A percentile compares a stretch with the other conserved stretches of the same genome.
phyloP scores from a whole-genome alignment of 2,888 invertebrate genomes.

The Nysson spinosus region DNA sequence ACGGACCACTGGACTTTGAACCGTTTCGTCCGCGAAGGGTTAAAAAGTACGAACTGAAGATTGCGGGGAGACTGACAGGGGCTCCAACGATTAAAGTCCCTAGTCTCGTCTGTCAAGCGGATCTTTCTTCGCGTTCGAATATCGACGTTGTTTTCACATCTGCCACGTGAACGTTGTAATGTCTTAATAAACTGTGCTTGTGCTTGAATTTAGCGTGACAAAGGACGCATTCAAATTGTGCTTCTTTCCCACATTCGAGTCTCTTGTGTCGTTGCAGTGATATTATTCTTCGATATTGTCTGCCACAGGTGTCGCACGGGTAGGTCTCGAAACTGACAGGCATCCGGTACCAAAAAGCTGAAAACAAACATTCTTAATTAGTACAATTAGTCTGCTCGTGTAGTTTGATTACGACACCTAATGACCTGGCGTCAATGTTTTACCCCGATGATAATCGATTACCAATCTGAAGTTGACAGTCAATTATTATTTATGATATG shows the following conservation, averaged over 20 bases:
- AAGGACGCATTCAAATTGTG: slow-evolving; percentile 76
- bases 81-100: neutral
- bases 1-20: no score
- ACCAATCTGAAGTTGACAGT: no score
- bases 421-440: no score
- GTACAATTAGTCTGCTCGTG: neutral
- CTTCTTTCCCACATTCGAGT: slow-evolving; percentile 79
- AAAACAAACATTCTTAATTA: slow-evolving; percentile 59
- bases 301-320: slow-evolving; percentile 70
- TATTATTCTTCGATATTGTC: slow-evolving; percentile 69
- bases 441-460: no score
- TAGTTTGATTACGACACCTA: slow-evolving; percentile 24
- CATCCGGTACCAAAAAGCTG: slow-evolving; percentile 61
- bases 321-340: slow-evolving; percentile 54
- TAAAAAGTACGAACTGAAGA: no score
- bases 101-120: slow-evolving; percentile 32
- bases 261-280: slow-evolving; percentile 77
- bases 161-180: slow-evolving; percentile 63
- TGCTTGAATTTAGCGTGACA: slow-evolving; percentile 75
- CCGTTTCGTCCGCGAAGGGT: no score
- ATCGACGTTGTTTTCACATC: slow-evolving; percentile 21
- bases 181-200: slow-evolving; percentile 72
- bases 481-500: no score
- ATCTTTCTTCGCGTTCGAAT: slow-evolving; percentile 15
- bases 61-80: no score